phyloP scores from a whole-genome alignment of 1,140 invertebrate genomes.

The Euwallacea fornicatus region DNA sequence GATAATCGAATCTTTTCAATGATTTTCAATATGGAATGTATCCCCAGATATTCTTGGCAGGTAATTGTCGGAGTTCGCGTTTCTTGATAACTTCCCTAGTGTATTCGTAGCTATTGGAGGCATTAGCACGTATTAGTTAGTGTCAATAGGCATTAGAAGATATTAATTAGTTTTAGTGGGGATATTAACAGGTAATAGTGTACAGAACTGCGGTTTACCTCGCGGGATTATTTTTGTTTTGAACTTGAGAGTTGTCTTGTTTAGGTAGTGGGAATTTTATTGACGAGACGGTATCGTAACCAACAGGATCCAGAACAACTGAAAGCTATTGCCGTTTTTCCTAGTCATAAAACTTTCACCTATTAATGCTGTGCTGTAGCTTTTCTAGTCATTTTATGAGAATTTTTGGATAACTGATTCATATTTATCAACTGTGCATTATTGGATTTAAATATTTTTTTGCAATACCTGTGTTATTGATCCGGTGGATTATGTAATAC shows the following conservation, averaged over 20 bases:
- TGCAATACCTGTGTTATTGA: no score
- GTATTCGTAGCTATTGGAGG: no score
- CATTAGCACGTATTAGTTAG: no score
- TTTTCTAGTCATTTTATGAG: conserved; percentile 41
- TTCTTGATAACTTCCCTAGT: no score
- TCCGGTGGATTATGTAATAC: no score
- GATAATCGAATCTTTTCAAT: no score
- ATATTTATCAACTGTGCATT: background rate
- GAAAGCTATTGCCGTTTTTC: conserved; percentile 68
- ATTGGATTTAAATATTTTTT: no score
- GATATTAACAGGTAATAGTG: background rate
- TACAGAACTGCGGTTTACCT: background rate
- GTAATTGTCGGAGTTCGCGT: no score
- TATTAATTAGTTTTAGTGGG: background rate
- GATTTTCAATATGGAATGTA: no score
- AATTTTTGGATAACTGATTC: background rate
- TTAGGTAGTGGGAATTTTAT: conserved; percentile 73
- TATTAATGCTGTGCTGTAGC: conserved; percentile 44
- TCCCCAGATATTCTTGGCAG: no score
- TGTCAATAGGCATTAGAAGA: background rate
- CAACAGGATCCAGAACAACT: conserved; percentile 68
- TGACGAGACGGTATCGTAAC: conserved; percentile 73
- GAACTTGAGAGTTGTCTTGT: background rate
- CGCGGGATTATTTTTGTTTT: background rate
- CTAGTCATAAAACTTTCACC: conserved; percentile 62